Evolutionary conservation across 2,888 invertebrate genomes (phyloP), one percentile per base, ranked within the genome.

Genomic region (Branchellion lobata): DNA sequence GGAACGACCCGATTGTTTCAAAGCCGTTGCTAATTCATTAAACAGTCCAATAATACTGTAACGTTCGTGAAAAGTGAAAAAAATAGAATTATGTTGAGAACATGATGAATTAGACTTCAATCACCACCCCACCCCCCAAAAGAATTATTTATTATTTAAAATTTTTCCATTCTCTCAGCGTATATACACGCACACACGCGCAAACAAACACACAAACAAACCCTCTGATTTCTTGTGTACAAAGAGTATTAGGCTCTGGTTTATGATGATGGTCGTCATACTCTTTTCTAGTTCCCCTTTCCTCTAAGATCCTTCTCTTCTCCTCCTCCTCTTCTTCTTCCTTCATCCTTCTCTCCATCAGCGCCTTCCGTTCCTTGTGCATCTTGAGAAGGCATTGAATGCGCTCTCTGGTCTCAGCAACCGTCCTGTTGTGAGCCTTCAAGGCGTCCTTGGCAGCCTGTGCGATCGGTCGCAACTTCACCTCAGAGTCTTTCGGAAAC

Each of bases 401-500:
- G 14, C 61, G 8, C 24, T 57, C 61, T n/a, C 61, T 57, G 14
- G 61, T 57, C 24, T 57, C 61, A 5, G 21, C 61, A 24, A 57
- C 61, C 8, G 14, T 57, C 14, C 61, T 8, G 14, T 57, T 8
- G 61, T 69, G 69, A 8, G 11, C 24, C 75, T 79, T 78, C 27
- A 79, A 69, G n/a, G 80, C 24, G 1, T 73, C 72, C 81, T 84
- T 84, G 51, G 86, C 86, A 83, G 86, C 86, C 72, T 84, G 82
- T 24, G 85, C 86, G 73, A 87, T 86, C 74, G 85, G 83, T 79
- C 83, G 84, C 57, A 87, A 82, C 82, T 87, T 86, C 61, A 86
- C 84, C 81, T 85, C 85, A 76, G 85, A 85, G 82, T 98, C 98
- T 88, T 94, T 92, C 1, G 95, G 93, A 88, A 98, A 98, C 71